Percentiles rank a stretch among this genome's conserved stretches.
phyloP scores from a whole-genome alignment of 2,797 vertebrate species.

The Gallinago solitaria region DNA sequence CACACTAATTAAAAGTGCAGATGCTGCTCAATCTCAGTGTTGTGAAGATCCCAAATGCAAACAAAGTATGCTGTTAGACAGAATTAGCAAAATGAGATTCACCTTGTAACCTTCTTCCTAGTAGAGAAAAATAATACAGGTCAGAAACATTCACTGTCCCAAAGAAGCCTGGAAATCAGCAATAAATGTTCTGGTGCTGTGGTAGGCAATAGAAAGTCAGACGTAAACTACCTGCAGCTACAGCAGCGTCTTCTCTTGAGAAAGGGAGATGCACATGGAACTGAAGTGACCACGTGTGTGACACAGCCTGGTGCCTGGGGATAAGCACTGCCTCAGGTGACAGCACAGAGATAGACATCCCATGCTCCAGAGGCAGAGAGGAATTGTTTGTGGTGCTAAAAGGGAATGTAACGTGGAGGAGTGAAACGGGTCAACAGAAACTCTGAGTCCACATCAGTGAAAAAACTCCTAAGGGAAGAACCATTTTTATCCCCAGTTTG shows the following conservation, averaged over 20 bases:
- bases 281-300: not conserved
- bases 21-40: not conserved
- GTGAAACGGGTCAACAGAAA: not conserved
- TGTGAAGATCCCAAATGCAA: not conserved
- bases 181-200: not conserved
- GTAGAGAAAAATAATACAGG: not conserved
- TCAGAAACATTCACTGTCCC: not conserved
- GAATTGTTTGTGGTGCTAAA: not conserved
- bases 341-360: not conserved
- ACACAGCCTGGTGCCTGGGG: fast-evolving
- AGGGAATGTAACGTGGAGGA: not conserved
- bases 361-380: not conserved
- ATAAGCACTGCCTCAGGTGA: not conserved
- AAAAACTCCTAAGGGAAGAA: not conserved
- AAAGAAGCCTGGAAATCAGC: not conserved
- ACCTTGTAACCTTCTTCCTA: not conserved
- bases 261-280: not conserved
- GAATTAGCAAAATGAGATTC: not conserved
- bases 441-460: not conserved
- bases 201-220: not conserved
- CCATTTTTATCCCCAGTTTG: not conserved
- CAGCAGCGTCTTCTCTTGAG: not conserved
- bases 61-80: not conserved
- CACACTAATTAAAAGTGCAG: constrained; percentile 36
- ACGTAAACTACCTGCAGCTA: not conserved